A percentile compares a stretch with the other conserved stretches of the same genome.
Conservation (phyloP, 2,113 vertebrate genomes). For the Fregata magnificens region DNA sequence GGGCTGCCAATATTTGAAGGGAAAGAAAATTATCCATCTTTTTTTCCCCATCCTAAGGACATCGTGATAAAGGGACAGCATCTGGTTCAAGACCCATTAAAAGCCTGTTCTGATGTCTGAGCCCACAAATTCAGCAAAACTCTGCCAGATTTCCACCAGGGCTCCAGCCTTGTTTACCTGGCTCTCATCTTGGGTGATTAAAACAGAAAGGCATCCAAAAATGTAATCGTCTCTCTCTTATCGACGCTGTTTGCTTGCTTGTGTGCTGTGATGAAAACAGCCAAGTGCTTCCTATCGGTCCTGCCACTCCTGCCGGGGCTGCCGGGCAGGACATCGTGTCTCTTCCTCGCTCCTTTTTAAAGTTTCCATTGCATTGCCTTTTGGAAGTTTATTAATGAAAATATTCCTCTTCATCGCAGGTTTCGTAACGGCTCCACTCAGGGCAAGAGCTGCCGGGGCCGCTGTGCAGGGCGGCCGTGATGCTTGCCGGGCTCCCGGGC, state of each 20-base stretch:
- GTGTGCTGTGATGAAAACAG: neutral
- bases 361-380: neutral
- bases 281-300: neutral
- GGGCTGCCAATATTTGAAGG: neutral
- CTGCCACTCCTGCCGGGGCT: neutral
- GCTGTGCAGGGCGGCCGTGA: neutral
- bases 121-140: neutral
- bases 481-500: neutral
- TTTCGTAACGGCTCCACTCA: neutral
- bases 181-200: neutral
- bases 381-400: neutral
- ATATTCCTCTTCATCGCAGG: neutral
- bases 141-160: neutral
- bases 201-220: neutral
- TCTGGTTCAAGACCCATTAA: neutral
- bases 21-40: neutral
- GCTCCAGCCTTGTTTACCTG: neutral
- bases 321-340: neutral
- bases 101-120: neutral
- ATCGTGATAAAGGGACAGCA: neutral
- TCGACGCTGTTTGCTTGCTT: neutral
- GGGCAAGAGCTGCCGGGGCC: neutral
- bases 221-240: accelerated
- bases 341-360: accelerated
- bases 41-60: neutral